Base-by-base conservation (phyloP, 2,113 vertebrate species). In the Platichthys stellatus region DNA sequence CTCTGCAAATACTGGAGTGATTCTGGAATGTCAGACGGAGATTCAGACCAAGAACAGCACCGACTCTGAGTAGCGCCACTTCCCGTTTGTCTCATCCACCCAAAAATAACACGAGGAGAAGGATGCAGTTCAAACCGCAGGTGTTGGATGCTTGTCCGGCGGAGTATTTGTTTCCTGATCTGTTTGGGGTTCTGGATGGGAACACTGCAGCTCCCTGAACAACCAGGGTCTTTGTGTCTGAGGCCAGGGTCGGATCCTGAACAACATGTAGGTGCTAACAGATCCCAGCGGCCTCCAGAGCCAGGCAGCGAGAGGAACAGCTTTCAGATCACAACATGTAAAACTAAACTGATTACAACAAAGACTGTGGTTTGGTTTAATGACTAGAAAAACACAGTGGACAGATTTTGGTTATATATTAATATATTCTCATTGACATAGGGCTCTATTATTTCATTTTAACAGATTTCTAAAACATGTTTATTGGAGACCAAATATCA, bases 1-100 rank as follows among this genome's bases (percentile, higher is more conserved):
- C 51, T 86, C 80, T 80, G 65, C 82, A 86, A 92, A 90, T 74
- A 84, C 73, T 72, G 73, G 60, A 82, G 72, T 72, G 74, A 69
- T 69, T 72, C 47, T 77, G 87, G 87, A 84, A 90, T 92, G 81
- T 87, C 78, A 88, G 91, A 89, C 85, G 74, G 76, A 72, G 51
- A 57, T 70, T 86, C 43, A 62, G 65, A 87, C 90, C 90, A 91
- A 90, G 83, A 89, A 78, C 78, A 89, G 85, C 84, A 86, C 43
- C 2, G 18, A 53, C 60, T 67, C 62, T 47, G 58, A 51, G 28
- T 31, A 14, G 23, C 14, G 21, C 28, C 68, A 76, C 54, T 76
- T 66, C 65, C 23, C 15, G 11, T 82, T 84, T 74, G 38, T 73
- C 71, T 64, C 61, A 17, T 72, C 35, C 17, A 26, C n/a, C 84